Base-by-base conservation (phyloP, 2,888 invertebrate species). In the Chrysolina haemoptera region DNA sequence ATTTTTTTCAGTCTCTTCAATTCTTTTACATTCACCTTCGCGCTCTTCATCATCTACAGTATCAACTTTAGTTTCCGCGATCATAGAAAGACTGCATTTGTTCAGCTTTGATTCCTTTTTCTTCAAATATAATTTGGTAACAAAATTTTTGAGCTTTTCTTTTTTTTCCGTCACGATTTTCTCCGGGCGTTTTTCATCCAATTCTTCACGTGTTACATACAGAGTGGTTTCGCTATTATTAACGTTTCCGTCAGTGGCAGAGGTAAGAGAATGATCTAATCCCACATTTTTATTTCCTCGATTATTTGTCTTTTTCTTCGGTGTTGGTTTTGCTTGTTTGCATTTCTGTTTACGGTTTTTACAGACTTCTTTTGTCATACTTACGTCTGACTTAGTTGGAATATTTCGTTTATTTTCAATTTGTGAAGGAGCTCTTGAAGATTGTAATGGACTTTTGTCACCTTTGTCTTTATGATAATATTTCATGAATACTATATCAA, bases 101-200 rank as follows among this genome's bases (percentile, higher is more conserved):
- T 62, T 41, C 22, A 66, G 55, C 14, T 40, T 63, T 8, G 68
- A 53, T 35, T 70, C 59, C 9, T 70, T 75, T 40, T 55, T 72
- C 53, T 70, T 75, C 70, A 75, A 50, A 43, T 73, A 66, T 14
- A 72, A n/a, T 46, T 70, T 76, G 5, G 73, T 53, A 67, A 76
- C 70, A 59, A 76, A 76, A 1, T 27, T 55, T 55, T 68, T 70
- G 12, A 76, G 43, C 46, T 67, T 70, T 50, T 70, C 66, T 20
- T 71, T 68, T 59, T 41, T 71, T 18, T 64, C 64, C 14, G 68
- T 20, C 16, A 35, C 67, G 8, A 71, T 68, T 50, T 55, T 68
- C 22, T 72, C 22, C 8, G 70, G 22, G 40, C 65, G 66, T 70
- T 62, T 55, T 62, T 66, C 55, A 43, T 65, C 65, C 2, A 62